Base-by-base conservation (phyloP, 2,113 vertebrate species). In the Psammodynastes pulverulentus region DNA sequence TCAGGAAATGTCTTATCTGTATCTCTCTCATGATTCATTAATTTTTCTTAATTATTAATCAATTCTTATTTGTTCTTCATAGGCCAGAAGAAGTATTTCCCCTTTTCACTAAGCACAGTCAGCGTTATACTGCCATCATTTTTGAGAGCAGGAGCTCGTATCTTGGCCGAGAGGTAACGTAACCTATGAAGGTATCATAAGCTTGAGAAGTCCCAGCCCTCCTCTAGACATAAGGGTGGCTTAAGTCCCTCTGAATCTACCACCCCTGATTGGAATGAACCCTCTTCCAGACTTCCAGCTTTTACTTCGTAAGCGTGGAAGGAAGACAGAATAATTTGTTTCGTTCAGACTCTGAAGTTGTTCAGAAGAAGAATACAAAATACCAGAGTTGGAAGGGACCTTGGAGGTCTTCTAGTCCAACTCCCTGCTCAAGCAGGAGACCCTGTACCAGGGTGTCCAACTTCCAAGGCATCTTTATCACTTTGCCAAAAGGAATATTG, bases 111-210 rank as follows among this genome's bases (percentile, higher is more conserved):
- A 95, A 93, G 90, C 98, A 0, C 26, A 86, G 92, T 2, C 94
- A 93, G 51, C 97, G 23, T 24, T 98, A 98, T 0, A 97, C 98
- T 84, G 98, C 98, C 5, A 1, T 99, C 13, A 93, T 99, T 56
- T 96, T 98, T 72, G 98, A 99, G 91, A 97, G 95, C 39, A 95
- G 89, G 34, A 93, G 94, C 88, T 99, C 98, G 13, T 99, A 98
- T 0, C 45, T 98, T 1, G 98, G 98, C 2, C 96, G 98, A 89
- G 98, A 98, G 98, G 98, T 99, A 96, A 90, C 0, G 86, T 87
- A 24, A 21, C 24, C 0, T 13, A n/a, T 5, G 4, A 67, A 67
- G 10, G 58, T 13, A 67, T 6, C 1, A 0, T 26, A 6, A 56
- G 7, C 23, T 43, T 43, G 79, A 0, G 84, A 91, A 79, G 43